A percentile compares a stretch with the other conserved stretches of the same genome.
phyloP scores from a whole-genome alignment of 2,888 invertebrate species.

The Tetanocera ferruginea region DNA sequence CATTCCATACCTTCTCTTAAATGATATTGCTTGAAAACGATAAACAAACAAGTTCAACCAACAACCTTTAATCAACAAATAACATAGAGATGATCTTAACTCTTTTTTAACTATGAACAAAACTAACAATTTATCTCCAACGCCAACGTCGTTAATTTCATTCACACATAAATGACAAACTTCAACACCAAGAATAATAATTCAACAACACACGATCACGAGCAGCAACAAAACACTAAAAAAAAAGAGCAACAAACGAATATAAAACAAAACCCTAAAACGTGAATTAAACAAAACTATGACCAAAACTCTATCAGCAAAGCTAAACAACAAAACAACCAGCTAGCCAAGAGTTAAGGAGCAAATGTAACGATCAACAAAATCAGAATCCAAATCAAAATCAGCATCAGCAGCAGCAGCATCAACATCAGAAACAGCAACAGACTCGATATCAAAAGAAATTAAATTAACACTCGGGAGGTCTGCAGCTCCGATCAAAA shows the following conservation, averaged over 20 bases:
- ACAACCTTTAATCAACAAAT: background rate
- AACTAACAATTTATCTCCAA: conserved; percentile 30
- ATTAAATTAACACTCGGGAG: conserved; percentile 67
- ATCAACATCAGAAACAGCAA: background rate
- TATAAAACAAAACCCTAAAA: background rate
- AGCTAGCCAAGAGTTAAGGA: background rate
- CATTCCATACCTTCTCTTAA: too few species aligned
- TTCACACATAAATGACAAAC: conserved; percentile 37
- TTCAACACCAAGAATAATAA: conserved; percentile 34
- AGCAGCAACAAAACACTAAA: conserved; percentile 13
- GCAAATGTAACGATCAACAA: conserved; percentile 33
- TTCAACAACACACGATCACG: conserved; percentile 16
- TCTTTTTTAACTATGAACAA: background rate
- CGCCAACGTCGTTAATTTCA: conserved; percentile 35
- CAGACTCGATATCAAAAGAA: conserved; percentile 42
- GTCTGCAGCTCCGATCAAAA: conserved; percentile 63
- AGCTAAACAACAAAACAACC: background rate
- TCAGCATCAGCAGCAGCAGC: conserved; percentile 14
- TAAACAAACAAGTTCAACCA: background rate
- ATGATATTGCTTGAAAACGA: background rate
- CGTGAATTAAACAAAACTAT: conserved; percentile 26
- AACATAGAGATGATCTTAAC: too few species aligned
- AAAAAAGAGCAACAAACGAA: background rate
- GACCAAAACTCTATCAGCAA: conserved; percentile 9
- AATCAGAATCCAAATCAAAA: conserved; percentile 25